These are phyloP conservation scores for Chouioia cunea DNA, from an alignment of 2,888 invertebrate species.

Conservation along the genomic window DNA sequence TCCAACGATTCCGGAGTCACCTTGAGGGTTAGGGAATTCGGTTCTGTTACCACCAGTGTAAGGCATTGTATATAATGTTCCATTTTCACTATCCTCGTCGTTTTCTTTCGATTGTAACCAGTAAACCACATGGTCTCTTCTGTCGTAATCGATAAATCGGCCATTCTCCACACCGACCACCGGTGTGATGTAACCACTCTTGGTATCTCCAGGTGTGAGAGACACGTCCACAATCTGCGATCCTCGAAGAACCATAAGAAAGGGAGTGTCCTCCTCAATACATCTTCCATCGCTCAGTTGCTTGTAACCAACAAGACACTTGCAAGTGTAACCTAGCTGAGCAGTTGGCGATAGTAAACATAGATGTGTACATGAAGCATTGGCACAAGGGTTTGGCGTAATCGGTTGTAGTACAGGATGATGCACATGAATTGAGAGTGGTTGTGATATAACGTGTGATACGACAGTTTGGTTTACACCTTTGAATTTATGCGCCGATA, in stretches of 20 bases:
- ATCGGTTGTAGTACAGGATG: constrained; percentile 94
- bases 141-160: constrained; percentile 91
- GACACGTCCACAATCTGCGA: constrained; percentile 90
- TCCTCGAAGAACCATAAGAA: constrained; percentile 90
- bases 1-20: constrained; percentile 88
- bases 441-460: constrained; percentile 94
- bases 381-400: constrained; percentile 81
- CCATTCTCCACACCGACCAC: constrained; percentile 91
- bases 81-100: constrained; percentile 84
- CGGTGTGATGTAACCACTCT: constrained; percentile 85
- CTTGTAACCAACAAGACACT: constrained; percentile 91
- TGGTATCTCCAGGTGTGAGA: constrained; percentile 80
- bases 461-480: constrained; percentile 94
- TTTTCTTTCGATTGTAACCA: constrained; percentile 84
- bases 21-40: constrained; percentile 78
- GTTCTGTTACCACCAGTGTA: constrained; percentile 88
- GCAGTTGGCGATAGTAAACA: constrained; percentile 88
- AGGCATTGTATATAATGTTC: constrained; percentile 87
- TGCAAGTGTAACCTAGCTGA: constrained; percentile 83
- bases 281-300: constrained; percentile 78
- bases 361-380: constrained; percentile 85
- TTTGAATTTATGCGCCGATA: constrained; percentile 92
- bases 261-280: constrained; percentile 87
- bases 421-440: constrained; percentile 94
- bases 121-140: constrained; percentile 85